Percentiles rank a stretch among this genome's conserved stretches.
These are phyloP conservation scores for Drymonia ruficornis DNA, from an alignment of 2,888 invertebrate genomes.

Conservation along the genomic window DNA sequence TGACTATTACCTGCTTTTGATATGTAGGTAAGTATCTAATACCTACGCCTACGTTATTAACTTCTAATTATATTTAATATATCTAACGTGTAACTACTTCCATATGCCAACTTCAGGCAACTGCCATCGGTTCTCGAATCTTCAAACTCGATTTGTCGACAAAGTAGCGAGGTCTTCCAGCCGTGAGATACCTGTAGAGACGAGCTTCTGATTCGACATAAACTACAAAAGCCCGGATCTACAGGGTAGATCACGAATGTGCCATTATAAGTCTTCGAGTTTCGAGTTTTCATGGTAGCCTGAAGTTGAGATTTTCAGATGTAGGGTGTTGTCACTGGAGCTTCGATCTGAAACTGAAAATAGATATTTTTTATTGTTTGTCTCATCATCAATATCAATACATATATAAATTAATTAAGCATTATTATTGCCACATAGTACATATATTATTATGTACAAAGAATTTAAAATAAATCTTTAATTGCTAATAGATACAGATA, in stretches of 20 bases:
- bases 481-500: too few relatives aligned
- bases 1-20: too few relatives aligned
- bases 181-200: slow-evolving; percentile 99
- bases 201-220: slow-evolving; percentile 98
- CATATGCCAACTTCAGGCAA: not conserved
- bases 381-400: too few relatives aligned
- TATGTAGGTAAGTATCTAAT: too few relatives aligned
- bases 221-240: slow-evolving; percentile 99
- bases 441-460: too few relatives aligned
- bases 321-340: slow-evolving; percentile 20
- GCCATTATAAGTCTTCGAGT: slow-evolving; percentile 73
- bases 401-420: too few relatives aligned
- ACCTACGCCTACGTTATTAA: too few relatives aligned
- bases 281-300: slow-evolving; percentile 31
- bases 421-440: too few relatives aligned
- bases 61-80: too few relatives aligned
- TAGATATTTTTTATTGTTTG: too few relatives aligned
- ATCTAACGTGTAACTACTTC: too few relatives aligned
- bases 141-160: slow-evolving; percentile 31
- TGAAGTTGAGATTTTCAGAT: slow-evolving; percentile 19
- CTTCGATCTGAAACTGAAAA: slow-evolving; percentile 29
- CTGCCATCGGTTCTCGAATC: slow-evolving; percentile 7
- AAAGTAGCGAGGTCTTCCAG: slow-evolving; percentile 93
- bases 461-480: too few relatives aligned
- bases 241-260: slow-evolving; percentile 99